Evolutionary conservation across 2,113 vertebrate species (phyloP).

Genomic region (Periophthalmus modestus): DNA sequence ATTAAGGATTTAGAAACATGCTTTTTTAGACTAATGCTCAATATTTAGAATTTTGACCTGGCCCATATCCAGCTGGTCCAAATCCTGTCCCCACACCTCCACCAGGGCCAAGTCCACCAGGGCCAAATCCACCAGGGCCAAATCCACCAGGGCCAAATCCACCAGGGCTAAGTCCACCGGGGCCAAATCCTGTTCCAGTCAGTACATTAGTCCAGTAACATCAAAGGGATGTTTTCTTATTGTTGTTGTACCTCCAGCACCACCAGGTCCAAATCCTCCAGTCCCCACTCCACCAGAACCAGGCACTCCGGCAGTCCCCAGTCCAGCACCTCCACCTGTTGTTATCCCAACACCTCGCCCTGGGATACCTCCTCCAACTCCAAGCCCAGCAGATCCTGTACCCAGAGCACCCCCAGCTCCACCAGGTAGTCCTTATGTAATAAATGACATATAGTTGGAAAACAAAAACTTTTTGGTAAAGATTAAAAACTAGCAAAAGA

Average conservation of each 20-base stretch:
- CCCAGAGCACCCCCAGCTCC: slow-evolving; percentile 50
- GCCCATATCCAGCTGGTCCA: slow-evolving; percentile 67
- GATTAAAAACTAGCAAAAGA: not conserved
- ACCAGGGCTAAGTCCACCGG: slow-evolving; percentile 54
- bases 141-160: slow-evolving; percentile 49
- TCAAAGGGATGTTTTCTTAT: not conserved
- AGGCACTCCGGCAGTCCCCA: slow-evolving; percentile 29
- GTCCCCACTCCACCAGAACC: slow-evolving; percentile 58
- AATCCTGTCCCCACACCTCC: slow-evolving; percentile 25
- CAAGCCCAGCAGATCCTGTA: slow-evolving; percentile 9
- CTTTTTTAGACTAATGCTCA: not conserved
- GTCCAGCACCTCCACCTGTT: slow-evolving; percentile 54
- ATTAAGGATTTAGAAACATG: not conserved
- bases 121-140: slow-evolving; percentile 60
- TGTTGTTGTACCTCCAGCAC: slow-evolving; percentile 34
- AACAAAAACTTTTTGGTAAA: not conserved
- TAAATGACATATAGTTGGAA: not conserved
- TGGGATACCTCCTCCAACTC: slow-evolving; percentile 41
- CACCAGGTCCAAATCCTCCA: slow-evolving; percentile 49
- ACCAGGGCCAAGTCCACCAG: slow-evolving; percentile 53
- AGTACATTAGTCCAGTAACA: not conserved
- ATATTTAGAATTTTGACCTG: slow-evolving; percentile 40
- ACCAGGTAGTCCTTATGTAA: slow-evolving; percentile 38
- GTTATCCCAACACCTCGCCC: slow-evolving; percentile 49
- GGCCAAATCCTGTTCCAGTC: slow-evolving; percentile 39